Conservation (phyloP, 1,140 invertebrate species). For the Amyelois transitella region DNA sequence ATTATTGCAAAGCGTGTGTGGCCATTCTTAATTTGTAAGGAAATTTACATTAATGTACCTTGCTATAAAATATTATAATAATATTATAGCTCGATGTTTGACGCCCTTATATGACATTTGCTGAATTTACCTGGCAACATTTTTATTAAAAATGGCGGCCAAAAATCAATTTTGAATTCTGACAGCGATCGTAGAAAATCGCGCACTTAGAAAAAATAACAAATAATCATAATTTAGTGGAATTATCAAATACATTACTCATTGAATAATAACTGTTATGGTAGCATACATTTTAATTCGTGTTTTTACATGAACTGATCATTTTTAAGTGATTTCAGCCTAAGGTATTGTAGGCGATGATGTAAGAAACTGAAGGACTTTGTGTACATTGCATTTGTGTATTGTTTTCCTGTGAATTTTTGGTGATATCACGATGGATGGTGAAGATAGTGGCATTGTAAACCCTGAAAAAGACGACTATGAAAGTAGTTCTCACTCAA, state of each 20-base stretch:
- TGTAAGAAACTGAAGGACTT: constrained; percentile 61
- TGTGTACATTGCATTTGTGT: constrained; percentile 21
- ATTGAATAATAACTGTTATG: no score
- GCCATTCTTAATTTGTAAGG: no score
- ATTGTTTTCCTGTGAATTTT: constrained; percentile 22
- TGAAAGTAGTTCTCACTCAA: constrained; percentile 59
- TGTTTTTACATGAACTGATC: no score
- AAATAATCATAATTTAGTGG: constrained; percentile 24
- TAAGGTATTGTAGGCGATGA: constrained; percentile 67
- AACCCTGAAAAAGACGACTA: constrained; percentile 59
- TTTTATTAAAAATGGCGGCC: constrained; percentile 41
- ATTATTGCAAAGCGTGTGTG: no score
- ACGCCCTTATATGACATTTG: not conserved
- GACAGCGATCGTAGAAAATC: constrained; percentile 30
- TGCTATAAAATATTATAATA: no score
- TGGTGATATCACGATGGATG: constrained; percentile 43
- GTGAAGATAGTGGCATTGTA: constrained; percentile 39
- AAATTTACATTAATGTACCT: no score
- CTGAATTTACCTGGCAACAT: constrained; percentile 7
- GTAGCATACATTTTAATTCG: no score
- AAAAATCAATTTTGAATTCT: constrained; percentile 71
- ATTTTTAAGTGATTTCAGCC: no score
- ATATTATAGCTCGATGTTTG: not conserved
- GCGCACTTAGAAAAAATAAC: constrained; percentile 9
- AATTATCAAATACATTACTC: constrained; percentile 13